Percentiles rank a stretch among this genome's conserved stretches.
These are phyloP conservation scores for Drosophila leontia DNA, from an alignment of 1,140 invertebrate genomes.

Conservation along the genomic window DNA sequence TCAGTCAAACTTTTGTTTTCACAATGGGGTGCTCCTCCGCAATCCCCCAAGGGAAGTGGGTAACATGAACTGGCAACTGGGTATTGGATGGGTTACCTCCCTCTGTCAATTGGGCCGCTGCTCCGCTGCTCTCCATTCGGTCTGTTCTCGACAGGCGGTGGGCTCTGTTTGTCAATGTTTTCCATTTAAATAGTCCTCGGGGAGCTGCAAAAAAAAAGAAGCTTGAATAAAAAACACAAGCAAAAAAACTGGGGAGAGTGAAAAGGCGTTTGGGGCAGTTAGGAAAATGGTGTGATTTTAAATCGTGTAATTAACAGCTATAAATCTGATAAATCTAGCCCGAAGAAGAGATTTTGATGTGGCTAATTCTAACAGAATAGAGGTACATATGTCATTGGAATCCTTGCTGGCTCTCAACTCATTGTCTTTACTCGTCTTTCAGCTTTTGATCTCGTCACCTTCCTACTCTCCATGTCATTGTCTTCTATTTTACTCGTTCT, in stretches of 20 bases:
- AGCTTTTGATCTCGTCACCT: background rate
- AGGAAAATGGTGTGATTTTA: conserved; percentile 11
- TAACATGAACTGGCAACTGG: background rate
- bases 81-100: background rate
- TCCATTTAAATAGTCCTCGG: conserved; percentile 38
- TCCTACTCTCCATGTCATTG: background rate
- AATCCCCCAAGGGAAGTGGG: background rate
- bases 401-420: background rate
- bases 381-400: background rate
- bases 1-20: conserved; percentile 81
- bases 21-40: conserved; percentile 1
- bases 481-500: background rate
- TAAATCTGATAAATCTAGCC: conserved; percentile 7
- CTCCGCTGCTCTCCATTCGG: conserved; percentile 31
- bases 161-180: conserved; percentile 45
- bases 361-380: background rate
- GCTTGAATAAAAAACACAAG: background rate
- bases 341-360: conserved; percentile 6
- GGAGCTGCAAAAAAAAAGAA: background rate
- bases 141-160: conserved; percentile 65
- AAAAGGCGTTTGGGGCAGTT: conserved; percentile 1
- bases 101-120: conserved; percentile 57
- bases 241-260: background rate
- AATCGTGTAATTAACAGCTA: conserved; percentile 15
- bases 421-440: background rate